Conservation (phyloP, 2,113 vertebrate species). For the cat (Felis catus) region DNA sequence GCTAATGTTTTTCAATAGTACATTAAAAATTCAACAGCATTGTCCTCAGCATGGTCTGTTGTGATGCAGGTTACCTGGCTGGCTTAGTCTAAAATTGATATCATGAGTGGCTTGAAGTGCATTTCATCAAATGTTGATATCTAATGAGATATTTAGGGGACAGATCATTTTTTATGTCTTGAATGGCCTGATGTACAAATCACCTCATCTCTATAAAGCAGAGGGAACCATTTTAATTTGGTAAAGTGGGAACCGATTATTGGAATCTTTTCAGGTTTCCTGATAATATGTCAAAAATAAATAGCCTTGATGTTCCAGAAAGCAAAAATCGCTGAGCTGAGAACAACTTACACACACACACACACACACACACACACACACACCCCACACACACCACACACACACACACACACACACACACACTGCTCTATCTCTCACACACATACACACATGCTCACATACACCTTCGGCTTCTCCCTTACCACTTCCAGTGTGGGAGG, state of each 20-base stretch:
- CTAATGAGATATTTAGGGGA: conserved; percentile 59
- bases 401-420: not conserved
- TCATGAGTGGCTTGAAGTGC: conserved; percentile 44
- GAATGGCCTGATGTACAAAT: conserved; percentile 30
- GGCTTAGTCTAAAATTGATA: conserved; percentile 57
- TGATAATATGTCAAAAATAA: conserved; percentile 52
- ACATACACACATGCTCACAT: too few relatives aligned
- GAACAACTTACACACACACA: not conserved
- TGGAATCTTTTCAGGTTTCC: conserved; percentile 46
- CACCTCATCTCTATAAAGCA: conserved; percentile 36
- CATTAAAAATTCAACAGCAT: conserved; percentile 47
- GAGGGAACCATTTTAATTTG: conserved; percentile 58
- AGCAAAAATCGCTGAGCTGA: conserved; percentile 1
- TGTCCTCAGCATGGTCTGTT: not conserved
- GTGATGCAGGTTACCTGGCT: conserved; percentile 47
- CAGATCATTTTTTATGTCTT: conserved; percentile 45
- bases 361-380: not conserved
- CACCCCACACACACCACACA: not conserved
- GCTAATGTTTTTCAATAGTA: not conserved
- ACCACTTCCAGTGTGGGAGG: conserved; percentile 80
- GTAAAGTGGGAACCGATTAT: conserved; percentile 51
- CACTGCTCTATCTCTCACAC: too few relatives aligned
- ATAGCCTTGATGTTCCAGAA: conserved; percentile 21
- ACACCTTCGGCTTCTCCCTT: conserved; percentile 73
- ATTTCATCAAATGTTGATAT: conserved; percentile 60